phyloP scores from a whole-genome alignment of 2,113 vertebrate species.

The Hydrochoerus hydrochaeris region DNA sequence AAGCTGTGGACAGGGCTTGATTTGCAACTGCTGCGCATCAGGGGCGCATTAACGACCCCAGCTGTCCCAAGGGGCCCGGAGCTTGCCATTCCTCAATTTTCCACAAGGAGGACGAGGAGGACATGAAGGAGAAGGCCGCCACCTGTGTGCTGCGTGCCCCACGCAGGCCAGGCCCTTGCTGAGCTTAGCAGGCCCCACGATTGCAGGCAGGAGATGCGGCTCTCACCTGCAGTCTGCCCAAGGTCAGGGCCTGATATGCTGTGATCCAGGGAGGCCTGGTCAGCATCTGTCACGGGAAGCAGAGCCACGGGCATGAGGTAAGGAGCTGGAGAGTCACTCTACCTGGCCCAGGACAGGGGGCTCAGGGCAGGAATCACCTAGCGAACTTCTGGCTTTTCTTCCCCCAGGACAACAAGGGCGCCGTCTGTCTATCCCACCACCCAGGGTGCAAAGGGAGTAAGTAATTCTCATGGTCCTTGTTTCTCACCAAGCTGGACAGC shows the following conservation, averaged over 20 bases:
- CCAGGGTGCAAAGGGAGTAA: accelerated
- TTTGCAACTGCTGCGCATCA: too few species aligned
- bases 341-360: neutral
- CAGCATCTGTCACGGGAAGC: neutral
- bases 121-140: neutral
- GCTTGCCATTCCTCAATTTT: neutral
- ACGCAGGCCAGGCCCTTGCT: neutral
- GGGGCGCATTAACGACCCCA: neutral
- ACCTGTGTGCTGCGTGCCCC: accelerated
- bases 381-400: neutral
- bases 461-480: neutral
- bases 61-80: neutral
- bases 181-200: neutral
- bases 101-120: neutral
- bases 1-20: neutral
- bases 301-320: neutral
- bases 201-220: too few species aligned
- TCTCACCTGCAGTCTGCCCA: accelerated
- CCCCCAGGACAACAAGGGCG: neutral
- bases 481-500: neutral
- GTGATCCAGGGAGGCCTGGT: neutral
- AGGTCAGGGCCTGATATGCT: neutral
- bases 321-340: neutral
- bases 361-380: accelerated
- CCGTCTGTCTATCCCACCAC: neutral